Percentiles rank a stretch among this genome's conserved stretches.
phyloP scores from a whole-genome alignment of 2,888 invertebrate genomes.

The Brassicogethes aeneus region DNA sequence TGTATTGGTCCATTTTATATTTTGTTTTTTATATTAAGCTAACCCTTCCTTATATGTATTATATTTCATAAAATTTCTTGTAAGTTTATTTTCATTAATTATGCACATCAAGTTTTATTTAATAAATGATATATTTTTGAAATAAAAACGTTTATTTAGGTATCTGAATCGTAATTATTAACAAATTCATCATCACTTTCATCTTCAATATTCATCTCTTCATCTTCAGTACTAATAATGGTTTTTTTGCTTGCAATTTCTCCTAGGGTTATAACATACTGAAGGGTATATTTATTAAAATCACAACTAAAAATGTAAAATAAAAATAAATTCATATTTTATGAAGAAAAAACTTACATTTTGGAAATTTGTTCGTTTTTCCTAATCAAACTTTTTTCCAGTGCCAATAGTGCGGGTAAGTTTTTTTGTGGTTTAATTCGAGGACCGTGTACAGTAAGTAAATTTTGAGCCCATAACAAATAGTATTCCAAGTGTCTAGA shows the following conservation, averaged over 20 bases:
- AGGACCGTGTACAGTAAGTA: slow-evolving; percentile 59
- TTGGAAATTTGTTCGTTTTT: slow-evolving; percentile 75
- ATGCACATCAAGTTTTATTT: no score
- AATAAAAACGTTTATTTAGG: no score
- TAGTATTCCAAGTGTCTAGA: slow-evolving; percentile 86
- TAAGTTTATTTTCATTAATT: no score
- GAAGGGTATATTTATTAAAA: slow-evolving; percentile 78
- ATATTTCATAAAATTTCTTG: no score
- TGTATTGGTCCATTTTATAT: no score
- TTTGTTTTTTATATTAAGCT: no score
- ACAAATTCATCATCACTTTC: slow-evolving; percentile 14
- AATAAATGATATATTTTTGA: no score
- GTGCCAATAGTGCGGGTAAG: slow-evolving; percentile 56
- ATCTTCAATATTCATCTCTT: slow-evolving; percentile 24
- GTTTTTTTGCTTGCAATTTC: slow-evolving; percentile 41
- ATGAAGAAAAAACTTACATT: slow-evolving; percentile 54
- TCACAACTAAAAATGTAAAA: slow-evolving; percentile 61
- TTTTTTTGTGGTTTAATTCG: slow-evolving; percentile 45
- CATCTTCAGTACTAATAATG: slow-evolving; percentile 23
- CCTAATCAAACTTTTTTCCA: slow-evolving; percentile 71
- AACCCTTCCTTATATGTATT: no score
- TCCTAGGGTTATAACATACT: slow-evolving; percentile 46
- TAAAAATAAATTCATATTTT: slow-evolving; percentile 8
- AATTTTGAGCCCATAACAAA: slow-evolving; percentile 64
- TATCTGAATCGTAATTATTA: not conserved